Base-by-base conservation (phyloP, 1,140 invertebrate genomes). In the Maniola jurtina region DNA sequence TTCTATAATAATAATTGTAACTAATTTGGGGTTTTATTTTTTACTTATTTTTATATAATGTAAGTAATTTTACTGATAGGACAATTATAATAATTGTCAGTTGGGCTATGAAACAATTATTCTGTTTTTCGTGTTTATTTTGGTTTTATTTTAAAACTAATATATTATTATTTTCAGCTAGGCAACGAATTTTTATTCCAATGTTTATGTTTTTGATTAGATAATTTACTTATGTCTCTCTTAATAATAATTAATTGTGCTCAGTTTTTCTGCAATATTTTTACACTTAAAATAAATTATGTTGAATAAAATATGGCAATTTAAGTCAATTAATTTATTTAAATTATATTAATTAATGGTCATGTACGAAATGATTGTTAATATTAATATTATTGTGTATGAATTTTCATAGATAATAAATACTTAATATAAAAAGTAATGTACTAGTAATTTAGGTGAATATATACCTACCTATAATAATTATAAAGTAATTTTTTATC, bases 151-250 rank as follows among this genome's bases (percentile, higher is more conserved):
- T 61, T n/a, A 25, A 42, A 52, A 45, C 15, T 54, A 16, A 61
- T n/a, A n/a, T n/a, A 15, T 25, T 56, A 65, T 65, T 13, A 38
- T 54, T 61, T 67, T 59, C 66, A 47, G 74, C 78, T 78, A 76
- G 80, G 76, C 76, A 83, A 80, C 80, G 73, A 84, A 77, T 73
- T 71, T 73, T 69, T 61, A 68, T 73, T 62, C 57, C 36, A 36
- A 38, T 66, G 47, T 71, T 55, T 58, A 52, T 63, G 66, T 71
- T 66, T 48, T 70, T 42, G 40, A 42, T 57, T 38, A 57, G 11
- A 11, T 55, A 55, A 55, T 55, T 25, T 11, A 45, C 13, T 55
- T 55, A n/a, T 34, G 10, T 55, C 5, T 34, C 16, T 34, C 13
- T 57, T 57, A 16, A 57, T 11, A 14, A 25, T 56, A 25, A 25